phyloP scores from a whole-genome alignment of 1,140 invertebrate genomes.

The Ericerus pela region DNA sequence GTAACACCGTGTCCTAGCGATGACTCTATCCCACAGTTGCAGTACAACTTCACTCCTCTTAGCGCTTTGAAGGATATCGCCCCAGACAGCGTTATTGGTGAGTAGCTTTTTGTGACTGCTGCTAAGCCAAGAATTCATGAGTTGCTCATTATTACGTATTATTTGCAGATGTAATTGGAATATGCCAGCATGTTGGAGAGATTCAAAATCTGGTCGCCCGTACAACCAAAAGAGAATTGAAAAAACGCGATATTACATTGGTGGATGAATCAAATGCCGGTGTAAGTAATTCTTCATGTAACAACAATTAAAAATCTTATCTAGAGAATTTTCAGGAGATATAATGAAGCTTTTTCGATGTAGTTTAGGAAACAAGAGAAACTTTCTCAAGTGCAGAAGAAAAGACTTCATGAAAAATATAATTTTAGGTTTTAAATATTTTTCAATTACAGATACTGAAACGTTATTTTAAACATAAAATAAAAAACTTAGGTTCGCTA shows the following conservation, averaged over 20 bases:
- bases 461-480: no score
- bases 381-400: no score
- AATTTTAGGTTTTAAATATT: no score
- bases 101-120: no score
- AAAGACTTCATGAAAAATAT: no score
- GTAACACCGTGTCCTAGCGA: conserved; percentile 55
- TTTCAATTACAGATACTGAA: no score
- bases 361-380: no score
- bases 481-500: no score
- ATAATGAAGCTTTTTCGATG: no score
- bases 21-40: conserved; percentile 53
- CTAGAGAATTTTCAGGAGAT: not conserved
- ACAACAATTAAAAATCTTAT: not conserved
- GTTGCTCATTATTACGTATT: no score
- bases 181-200: conserved; percentile 63
- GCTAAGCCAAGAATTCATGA: no score
- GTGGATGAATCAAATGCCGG: conserved; percentile 70
- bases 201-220: conserved; percentile 52
- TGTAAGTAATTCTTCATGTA: conserved; percentile 36
- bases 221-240: conserved; percentile 63
- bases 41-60: conserved; percentile 70
- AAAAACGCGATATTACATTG: conserved; percentile 74
- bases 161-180: conserved; percentile 72
- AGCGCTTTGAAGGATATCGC: conserved; percentile 51
- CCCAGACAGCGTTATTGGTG: conserved; percentile 56